phyloP scores from a whole-genome alignment of 2,888 invertebrate species.

The Dione juno region DNA sequence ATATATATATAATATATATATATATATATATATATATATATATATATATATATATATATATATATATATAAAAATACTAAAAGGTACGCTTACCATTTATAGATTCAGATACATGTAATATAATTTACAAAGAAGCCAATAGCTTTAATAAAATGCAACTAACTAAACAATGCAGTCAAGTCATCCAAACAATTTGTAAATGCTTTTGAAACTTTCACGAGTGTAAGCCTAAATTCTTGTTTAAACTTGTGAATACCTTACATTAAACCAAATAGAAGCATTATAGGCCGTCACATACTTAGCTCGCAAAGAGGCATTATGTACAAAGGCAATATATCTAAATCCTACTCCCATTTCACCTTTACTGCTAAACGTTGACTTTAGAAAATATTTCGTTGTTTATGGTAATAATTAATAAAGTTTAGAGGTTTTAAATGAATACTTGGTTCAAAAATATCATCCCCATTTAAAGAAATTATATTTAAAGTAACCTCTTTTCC shows the following conservation, averaged over 20 bases:
- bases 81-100: background rate
- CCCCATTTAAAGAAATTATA: too few relatives aligned
- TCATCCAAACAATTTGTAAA: slow-evolving; percentile 20
- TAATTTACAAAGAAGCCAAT: background rate
- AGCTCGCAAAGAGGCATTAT: slow-evolving; percentile 51
- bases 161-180: slow-evolving; percentile 11
- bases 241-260: slow-evolving; percentile 48
- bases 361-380: background rate
- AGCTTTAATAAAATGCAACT: slow-evolving; percentile 21
- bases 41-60: too few relatives aligned
- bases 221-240: slow-evolving; percentile 29
- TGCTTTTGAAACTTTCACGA: slow-evolving; percentile 11
- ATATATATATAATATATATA: too few relatives aligned
- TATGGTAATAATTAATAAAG: background rate
- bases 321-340: slow-evolving; percentile 55
- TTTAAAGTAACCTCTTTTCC: too few relatives aligned
- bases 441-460: too few relatives aligned
- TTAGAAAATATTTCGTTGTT: background rate
- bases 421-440: background rate
- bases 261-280: slow-evolving; percentile 50
- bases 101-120: background rate
- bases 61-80: too few relatives aligned
- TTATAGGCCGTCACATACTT: slow-evolving; percentile 60
- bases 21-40: too few relatives aligned
- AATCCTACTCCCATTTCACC: slow-evolving; percentile 32